These are phyloP conservation scores for Lapara coniferarum DNA, from an alignment of 2,888 invertebrate species.

Conservation along the genomic window DNA sequence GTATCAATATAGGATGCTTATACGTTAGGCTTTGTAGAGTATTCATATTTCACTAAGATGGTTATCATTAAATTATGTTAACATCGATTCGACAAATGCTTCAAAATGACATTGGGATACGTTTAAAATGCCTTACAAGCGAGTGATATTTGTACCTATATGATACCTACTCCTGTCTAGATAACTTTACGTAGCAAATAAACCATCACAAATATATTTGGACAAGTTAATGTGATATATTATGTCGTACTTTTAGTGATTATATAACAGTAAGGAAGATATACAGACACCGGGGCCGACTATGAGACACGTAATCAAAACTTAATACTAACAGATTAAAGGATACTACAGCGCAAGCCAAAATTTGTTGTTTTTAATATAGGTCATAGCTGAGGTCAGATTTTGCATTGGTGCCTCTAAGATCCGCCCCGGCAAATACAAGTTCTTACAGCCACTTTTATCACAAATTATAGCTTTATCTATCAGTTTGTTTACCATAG, in stretches of 20 bases:
- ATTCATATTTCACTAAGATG: constrained; percentile 56
- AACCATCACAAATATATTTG: constrained; percentile 44
- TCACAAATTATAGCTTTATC: constrained; percentile 79
- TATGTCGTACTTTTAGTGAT: constrained; percentile 40
- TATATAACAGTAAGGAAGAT: constrained; percentile 58
- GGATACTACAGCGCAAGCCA: background rate
- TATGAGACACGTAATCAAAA: constrained; percentile 42
- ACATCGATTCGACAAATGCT: constrained; percentile 66
- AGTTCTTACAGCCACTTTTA: constrained; percentile 82
- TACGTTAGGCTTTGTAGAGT: constrained; percentile 64
- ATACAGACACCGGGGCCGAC: constrained; percentile 40
- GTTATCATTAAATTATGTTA: constrained; percentile 46
- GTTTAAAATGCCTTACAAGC: constrained; percentile 61
- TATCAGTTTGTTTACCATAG: constrained; percentile 78
- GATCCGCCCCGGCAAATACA: constrained; percentile 48
- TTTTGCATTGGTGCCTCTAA: constrained; percentile 15
- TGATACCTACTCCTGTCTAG: constrained; percentile 67
- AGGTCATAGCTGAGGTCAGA: background rate
- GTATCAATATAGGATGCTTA: constrained; percentile 74
- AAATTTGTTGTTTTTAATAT: background rate
- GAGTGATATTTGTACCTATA: constrained; percentile 67
- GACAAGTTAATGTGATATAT: constrained; percentile 34
- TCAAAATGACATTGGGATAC: constrained; percentile 52
- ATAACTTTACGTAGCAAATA: constrained; percentile 60
- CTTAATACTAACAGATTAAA: background rate